Percentiles rank a stretch among this genome's conserved stretches.
Conservation (phyloP, 2,113 vertebrate species). For the Vidua chalybeata region DNA sequence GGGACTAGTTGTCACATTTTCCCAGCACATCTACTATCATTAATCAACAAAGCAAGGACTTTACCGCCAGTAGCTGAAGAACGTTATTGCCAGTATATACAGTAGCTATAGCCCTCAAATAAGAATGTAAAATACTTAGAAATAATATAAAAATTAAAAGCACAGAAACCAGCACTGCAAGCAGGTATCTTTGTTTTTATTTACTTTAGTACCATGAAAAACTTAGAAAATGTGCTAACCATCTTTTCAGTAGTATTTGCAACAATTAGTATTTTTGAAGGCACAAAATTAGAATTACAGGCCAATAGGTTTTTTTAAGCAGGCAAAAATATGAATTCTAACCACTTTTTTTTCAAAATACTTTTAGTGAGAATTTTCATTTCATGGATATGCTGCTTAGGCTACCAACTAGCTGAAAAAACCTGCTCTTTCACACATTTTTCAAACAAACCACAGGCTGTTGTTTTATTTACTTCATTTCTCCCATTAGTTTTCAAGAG, state of each 20-base stretch:
- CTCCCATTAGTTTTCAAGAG: background rate
- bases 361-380: background rate
- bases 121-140: background rate
- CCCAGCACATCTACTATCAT: background rate
- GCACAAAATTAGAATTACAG: background rate
- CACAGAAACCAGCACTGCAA: background rate
- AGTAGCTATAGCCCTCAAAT: background rate
- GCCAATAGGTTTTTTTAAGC: background rate
- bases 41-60: background rate
- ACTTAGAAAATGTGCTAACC: background rate
- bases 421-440: background rate
- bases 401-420: background rate
- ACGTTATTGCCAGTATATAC: background rate
- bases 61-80: background rate
- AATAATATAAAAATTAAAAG: background rate
- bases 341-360: background rate
- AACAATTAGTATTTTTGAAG: background rate
- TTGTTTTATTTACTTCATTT: background rate
- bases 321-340: background rate
- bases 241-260: background rate
- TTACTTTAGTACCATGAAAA: background rate
- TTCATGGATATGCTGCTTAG: background rate
- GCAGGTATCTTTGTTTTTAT: background rate
- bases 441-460: background rate
- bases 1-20: background rate